Percentiles rank a stretch among this genome's conserved stretches.
Evolutionary conservation across 2,113 vertebrate genomes (phyloP).

Genomic region (Raja brachyura): DNA sequence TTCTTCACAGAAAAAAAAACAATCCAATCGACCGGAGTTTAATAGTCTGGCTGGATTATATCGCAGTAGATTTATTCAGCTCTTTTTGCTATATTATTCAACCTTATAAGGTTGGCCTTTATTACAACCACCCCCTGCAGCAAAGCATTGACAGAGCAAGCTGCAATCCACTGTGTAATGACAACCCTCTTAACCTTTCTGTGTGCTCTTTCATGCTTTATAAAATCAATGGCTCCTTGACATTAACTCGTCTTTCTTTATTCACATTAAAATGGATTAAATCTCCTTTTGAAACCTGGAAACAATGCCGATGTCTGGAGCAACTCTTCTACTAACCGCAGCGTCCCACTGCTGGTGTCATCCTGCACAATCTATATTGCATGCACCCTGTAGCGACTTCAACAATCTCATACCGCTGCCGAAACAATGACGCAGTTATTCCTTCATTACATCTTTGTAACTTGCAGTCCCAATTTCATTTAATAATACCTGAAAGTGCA

Average conservation of each 20-base stretch:
- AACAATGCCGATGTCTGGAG: not conserved
- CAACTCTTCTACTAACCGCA: not conserved
- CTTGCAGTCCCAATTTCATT: not conserved
- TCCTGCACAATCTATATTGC: not conserved
- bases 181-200: not conserved
- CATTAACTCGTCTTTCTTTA: not conserved
- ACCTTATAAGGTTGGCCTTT: not conserved
- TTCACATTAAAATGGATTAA: not conserved
- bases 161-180: not conserved
- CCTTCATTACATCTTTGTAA: not conserved
- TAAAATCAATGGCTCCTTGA: not conserved
- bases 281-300: not conserved
- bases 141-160: not conserved
- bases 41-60: not conserved
- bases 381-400: not conserved
- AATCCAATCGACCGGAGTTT: not conserved
- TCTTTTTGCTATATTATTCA: not conserved
- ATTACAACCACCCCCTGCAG: not conserved
- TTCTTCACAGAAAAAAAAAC: not conserved
- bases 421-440: not conserved
- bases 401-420: not conserved
- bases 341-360: not conserved
- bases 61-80: not conserved
- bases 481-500: not conserved
- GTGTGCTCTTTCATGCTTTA: not conserved